Evolutionary conservation across 2,888 invertebrate genomes (phyloP), one percentile per base, ranked within the genome.

Genomic region (Cylindroiulus punctatus): DNA sequence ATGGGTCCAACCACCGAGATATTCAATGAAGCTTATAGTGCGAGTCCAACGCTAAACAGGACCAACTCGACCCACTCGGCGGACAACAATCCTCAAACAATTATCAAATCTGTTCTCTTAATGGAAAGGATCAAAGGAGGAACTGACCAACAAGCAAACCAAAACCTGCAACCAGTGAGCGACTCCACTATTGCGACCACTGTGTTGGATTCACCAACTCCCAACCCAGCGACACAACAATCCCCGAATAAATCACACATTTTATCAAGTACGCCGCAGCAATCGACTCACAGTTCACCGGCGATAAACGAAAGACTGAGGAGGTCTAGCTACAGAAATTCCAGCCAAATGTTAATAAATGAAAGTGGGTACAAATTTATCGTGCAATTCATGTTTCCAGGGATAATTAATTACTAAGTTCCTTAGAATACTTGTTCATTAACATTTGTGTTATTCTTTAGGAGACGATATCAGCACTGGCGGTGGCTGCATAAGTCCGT

Each of bases 1-100:
- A 57, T n/a, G 57, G 57, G 57, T 57, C 57, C 57, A 57, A 57
- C 57, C 57, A 57, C 57, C 57, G 57, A 57, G 57, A 57, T 57
- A 57, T n/a, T 57, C 57, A 57, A 57, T n/a, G 57, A 57, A 12
- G 57, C 57, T 57, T 57, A 57, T 7, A 57, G 57, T n/a, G 19
- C 57, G 19, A 57, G 57, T 57, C 57, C 57, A 57, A 57, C 57
- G 3, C n/a, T 57, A n/a, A 57, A 57, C n/a, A 57, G 57, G n/a
- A 57, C 81, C 19, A 40, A 40, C 10, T 81, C 40, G 81, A 30
- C 81, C 32, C 32, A 81, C 30, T 40, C 81, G 1, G 30, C 30
- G 19, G 32, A 32, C 32, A 81, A 81, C 30, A 81, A 81, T 81
- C 3, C 81, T 1, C 26, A 26, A 81, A 1, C 40, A 32, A 22